phyloP scores from a whole-genome alignment of 2,888 invertebrate genomes.

The Cheilosia urbana region DNA sequence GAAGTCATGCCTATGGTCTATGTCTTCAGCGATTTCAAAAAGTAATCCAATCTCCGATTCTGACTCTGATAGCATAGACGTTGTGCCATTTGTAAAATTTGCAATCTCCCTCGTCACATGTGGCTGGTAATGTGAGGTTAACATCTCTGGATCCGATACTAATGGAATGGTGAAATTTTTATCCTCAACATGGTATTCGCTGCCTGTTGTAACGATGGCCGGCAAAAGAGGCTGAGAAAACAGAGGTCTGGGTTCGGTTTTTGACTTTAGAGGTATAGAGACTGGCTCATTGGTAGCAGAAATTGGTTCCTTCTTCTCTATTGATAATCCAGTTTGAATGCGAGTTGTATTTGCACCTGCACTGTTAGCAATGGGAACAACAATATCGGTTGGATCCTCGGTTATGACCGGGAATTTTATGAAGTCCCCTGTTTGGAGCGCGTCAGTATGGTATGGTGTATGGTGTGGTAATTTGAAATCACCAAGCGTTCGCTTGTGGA shows the following conservation, averaged over 20 bases:
- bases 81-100: conserved; percentile 26
- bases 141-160: not conserved
- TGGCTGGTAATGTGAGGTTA: not conserved
- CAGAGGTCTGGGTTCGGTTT: too few species aligned
- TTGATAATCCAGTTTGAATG: too few species aligned
- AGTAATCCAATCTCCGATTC: conserved; percentile 36
- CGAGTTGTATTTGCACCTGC: too few species aligned
- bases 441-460: too few species aligned
- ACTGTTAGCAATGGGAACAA: too few species aligned
- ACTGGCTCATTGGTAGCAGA: too few species aligned
- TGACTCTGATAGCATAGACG: conserved; percentile 25
- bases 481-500: conserved; percentile 30
- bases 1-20: not conserved
- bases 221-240: too few species aligned
- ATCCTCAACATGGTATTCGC: too few species aligned
- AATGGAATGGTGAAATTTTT: not conserved
- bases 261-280: too few species aligned
- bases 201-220: too few species aligned
- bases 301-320: too few species aligned
- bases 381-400: not conserved
- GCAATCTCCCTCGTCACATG: not conserved
- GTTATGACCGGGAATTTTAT: not conserved
- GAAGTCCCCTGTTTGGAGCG: not conserved
- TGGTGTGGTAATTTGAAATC: not conserved
- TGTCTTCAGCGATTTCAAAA: conserved; percentile 27